These are phyloP conservation scores for Eulithis testata DNA, from an alignment of 2,888 invertebrate species.

Conservation along the genomic window DNA sequence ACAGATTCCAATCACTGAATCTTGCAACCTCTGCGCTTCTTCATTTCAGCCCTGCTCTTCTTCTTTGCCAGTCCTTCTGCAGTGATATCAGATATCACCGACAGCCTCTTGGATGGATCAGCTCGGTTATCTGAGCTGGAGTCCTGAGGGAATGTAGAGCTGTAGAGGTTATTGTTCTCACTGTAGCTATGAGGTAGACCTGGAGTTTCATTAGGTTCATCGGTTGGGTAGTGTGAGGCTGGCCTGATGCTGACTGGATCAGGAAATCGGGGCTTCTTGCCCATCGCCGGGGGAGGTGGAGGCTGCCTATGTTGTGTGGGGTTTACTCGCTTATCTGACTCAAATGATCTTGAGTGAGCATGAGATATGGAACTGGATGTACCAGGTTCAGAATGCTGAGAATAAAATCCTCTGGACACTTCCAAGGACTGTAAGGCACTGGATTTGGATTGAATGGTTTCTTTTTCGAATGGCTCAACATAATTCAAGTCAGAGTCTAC, in stretches of 20 bases:
- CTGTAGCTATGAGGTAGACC: constrained; percentile 71
- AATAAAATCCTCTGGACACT: constrained; percentile 70
- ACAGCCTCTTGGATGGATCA: constrained; percentile 70
- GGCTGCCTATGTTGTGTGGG: constrained; percentile 71
- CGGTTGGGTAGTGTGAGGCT: constrained; percentile 76
- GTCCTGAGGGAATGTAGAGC: constrained; percentile 68
- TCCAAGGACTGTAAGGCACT: constrained; percentile 77
- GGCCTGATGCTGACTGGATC: constrained; percentile 79
- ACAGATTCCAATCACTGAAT: constrained; percentile 63
- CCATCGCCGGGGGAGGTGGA: constrained; percentile 69
- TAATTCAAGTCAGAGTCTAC: constrained; percentile 80
- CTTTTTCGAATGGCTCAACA: constrained; percentile 80
- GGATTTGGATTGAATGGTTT: constrained; percentile 77
- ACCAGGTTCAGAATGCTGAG: constrained; percentile 61
- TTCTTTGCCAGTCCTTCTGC: constrained; percentile 76
- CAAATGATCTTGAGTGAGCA: constrained; percentile 62
- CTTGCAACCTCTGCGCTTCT: constrained; percentile 77
- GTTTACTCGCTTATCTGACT: constrained; percentile 53
- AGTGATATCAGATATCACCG: constrained; percentile 79
- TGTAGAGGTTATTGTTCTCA: constrained; percentile 76
- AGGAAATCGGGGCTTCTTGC: constrained; percentile 78
- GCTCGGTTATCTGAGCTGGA: constrained; percentile 55
- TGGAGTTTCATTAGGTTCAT: constrained; percentile 51
- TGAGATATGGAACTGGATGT: constrained; percentile 60
- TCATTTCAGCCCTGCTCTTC: constrained; percentile 73